Percentiles rank a stretch among this genome's conserved stretches.
phyloP scores from a whole-genome alignment of 2,797 vertebrate genomes.

The Pseudomugil gertrudae region DNA sequence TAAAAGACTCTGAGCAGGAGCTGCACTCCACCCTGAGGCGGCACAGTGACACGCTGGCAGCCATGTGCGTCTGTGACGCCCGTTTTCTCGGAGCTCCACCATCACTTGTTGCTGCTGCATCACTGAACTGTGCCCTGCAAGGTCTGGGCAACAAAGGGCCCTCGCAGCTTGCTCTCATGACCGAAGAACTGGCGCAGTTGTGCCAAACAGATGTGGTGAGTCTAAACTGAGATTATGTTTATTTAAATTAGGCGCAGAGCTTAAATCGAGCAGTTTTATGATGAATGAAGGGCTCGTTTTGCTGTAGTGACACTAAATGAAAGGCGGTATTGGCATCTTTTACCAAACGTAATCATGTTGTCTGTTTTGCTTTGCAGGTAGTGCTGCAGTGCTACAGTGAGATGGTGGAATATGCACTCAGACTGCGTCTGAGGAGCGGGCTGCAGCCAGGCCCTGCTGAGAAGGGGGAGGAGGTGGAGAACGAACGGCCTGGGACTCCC shows the following conservation, averaged over 20 bases:
- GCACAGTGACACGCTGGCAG: slow-evolving; percentile 81
- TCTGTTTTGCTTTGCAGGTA: slow-evolving; percentile 52
- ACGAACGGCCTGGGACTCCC: slow-evolving; percentile 78
- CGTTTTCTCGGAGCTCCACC: slow-evolving; percentile 80
- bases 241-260: not conserved
- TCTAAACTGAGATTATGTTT: not conserved
- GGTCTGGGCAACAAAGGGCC: slow-evolving; percentile 67
- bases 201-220: slow-evolving; percentile 80
- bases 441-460: slow-evolving; percentile 55
- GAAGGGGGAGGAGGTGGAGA: slow-evolving; percentile 75
- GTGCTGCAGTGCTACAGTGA: slow-evolving; percentile 83
- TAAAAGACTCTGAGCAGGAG: slow-evolving; percentile 35
- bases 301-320: not conserved
- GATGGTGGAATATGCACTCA: slow-evolving; percentile 79
- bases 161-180: slow-evolving; percentile 53
- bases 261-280: not conserved
- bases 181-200: slow-evolving; percentile 71
- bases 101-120: slow-evolving; percentile 80
- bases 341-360: fast-evolving
- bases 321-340: not conserved
- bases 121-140: slow-evolving; percentile 78
- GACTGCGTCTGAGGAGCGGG: slow-evolving; percentile 74
- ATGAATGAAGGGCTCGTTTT: not conserved
- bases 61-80: slow-evolving; percentile 82
- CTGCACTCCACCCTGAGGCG: slow-evolving; percentile 74